Percentiles rank a stretch among this genome's conserved stretches.
Evolutionary conservation across 2,797 vertebrate species (phyloP).

Genomic region (Clarias pachynema): DNA sequence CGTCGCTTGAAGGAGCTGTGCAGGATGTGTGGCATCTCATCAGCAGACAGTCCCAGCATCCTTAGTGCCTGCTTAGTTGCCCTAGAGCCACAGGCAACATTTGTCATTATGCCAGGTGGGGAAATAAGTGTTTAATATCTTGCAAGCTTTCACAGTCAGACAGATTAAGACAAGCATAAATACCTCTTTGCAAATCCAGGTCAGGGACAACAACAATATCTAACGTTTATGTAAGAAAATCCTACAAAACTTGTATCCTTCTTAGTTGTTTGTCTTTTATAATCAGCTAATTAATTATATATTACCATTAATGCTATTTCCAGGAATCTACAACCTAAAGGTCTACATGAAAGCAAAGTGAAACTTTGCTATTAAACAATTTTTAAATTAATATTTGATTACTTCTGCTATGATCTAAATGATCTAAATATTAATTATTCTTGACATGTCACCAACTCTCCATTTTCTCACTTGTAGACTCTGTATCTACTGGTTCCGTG

Average conservation of each 20-base stretch:
- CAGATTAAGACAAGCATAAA: neutral
- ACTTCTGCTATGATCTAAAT: neutral
- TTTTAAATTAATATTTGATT: neutral
- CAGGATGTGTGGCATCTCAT: constrained; percentile 98
- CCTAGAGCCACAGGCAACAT: constrained; percentile 97
- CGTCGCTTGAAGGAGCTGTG: constrained; percentile 97
- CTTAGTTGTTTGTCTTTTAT: neutral
- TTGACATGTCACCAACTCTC: neutral
- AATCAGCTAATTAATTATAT: neutral
- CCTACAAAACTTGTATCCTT: neutral
- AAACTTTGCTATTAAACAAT: neutral
- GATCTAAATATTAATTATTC: neutral
- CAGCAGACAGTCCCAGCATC: constrained; percentile 96
- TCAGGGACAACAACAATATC: neutral
- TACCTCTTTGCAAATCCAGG: neutral
- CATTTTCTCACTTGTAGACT: constrained; percentile 76
- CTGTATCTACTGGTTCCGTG: constrained; percentile 95
- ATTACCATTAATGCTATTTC: neutral
- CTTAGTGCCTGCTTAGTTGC: constrained; percentile 97
- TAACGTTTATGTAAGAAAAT: neutral
- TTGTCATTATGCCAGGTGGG: constrained; percentile 98
- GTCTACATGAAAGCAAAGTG: neutral
- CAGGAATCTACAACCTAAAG: neutral
- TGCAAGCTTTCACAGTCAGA: neutral
- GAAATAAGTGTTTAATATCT: neutral